These are phyloP conservation scores for Zelleria hepariella DNA, from an alignment of 2,888 invertebrate species.

Conservation along the genomic window DNA sequence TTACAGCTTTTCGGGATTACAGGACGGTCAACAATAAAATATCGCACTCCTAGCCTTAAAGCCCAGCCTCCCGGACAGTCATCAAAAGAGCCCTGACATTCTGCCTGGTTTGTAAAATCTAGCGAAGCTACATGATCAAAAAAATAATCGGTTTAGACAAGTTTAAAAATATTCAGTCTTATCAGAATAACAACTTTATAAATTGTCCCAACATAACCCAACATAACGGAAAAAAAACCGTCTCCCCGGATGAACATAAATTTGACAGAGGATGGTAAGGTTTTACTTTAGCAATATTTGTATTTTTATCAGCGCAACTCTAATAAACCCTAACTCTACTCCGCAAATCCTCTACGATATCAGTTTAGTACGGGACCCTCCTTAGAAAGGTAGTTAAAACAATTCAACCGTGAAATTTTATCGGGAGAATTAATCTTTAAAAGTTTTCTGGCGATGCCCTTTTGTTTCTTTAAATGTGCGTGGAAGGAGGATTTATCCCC, in stretches of 20 bases:
- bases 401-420: slow-evolving; percentile 65
- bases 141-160: too few species aligned
- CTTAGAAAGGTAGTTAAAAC: slow-evolving; percentile 44
- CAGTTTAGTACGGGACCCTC: slow-evolving; percentile 34
- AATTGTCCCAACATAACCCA: background rate
- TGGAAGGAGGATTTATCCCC: slow-evolving; percentile 55
- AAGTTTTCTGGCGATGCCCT: slow-evolving; percentile 47
- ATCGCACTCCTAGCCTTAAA: too few species aligned
- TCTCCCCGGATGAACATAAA: too few species aligned
- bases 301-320: slow-evolving; percentile 7
- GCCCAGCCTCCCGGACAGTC: too few species aligned
- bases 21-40: too few species aligned
- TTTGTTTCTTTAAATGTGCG: slow-evolving; percentile 51
- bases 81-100: too few species aligned
- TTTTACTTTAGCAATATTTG: slow-evolving; percentile 4
- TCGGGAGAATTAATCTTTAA: slow-evolving; percentile 66
- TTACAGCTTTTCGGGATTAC: too few species aligned
- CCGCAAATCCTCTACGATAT: slow-evolving; percentile 29
- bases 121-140: too few species aligned
- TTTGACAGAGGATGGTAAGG: too few species aligned
- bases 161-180: too few species aligned
- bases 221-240: background rate
- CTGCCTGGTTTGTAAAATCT: too few species aligned
- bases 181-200: background rate
- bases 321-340: slow-evolving; percentile 22